phyloP scores from a whole-genome alignment of 1,140 invertebrate genomes.

The Drosophila neocordata region DNA sequence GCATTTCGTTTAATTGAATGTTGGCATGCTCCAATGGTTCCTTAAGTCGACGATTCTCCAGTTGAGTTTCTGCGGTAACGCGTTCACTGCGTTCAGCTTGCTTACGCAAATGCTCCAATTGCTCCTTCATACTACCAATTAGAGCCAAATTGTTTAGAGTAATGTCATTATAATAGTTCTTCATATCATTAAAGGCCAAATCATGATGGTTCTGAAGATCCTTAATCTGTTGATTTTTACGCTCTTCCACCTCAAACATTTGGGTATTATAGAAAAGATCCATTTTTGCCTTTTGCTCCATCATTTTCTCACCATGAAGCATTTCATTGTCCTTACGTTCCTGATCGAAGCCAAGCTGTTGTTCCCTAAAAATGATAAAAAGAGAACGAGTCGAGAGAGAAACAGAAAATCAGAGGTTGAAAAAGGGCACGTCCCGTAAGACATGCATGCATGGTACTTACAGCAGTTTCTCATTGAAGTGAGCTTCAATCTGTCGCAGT shows the following conservation, averaged over 20 bases:
- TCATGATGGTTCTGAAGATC: slow-evolving; percentile 92
- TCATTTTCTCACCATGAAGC: slow-evolving; percentile 91
- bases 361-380: slow-evolving; percentile 57
- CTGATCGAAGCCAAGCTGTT: slow-evolving; percentile 85
- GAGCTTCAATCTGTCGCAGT: slow-evolving; percentile 72
- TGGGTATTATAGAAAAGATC: slow-evolving; percentile 90
- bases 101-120: slow-evolving; percentile 92
- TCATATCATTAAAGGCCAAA: slow-evolving; percentile 92
- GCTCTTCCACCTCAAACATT: slow-evolving; percentile 93
- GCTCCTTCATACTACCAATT: slow-evolving; percentile 92
- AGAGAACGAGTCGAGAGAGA: background rate
- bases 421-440: background rate
- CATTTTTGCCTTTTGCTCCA: slow-evolving; percentile 88
- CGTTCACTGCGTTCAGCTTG: slow-evolving; percentile 90
- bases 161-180: slow-evolving; percentile 97
- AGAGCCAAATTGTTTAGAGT: slow-evolving; percentile 94
- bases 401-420: background rate
- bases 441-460: slow-evolving; percentile 32
- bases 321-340: slow-evolving; percentile 90
- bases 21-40: slow-evolving; percentile 88
- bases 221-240: slow-evolving; percentile 93
- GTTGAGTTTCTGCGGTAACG: slow-evolving; percentile 84
- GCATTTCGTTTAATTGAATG: slow-evolving; percentile 87
- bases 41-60: slow-evolving; percentile 89
- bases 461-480: slow-evolving; percentile 86